These are phyloP conservation scores for Ammodytes dubius DNA, from an alignment of 2,113 vertebrate species.

Conservation along the genomic window DNA sequence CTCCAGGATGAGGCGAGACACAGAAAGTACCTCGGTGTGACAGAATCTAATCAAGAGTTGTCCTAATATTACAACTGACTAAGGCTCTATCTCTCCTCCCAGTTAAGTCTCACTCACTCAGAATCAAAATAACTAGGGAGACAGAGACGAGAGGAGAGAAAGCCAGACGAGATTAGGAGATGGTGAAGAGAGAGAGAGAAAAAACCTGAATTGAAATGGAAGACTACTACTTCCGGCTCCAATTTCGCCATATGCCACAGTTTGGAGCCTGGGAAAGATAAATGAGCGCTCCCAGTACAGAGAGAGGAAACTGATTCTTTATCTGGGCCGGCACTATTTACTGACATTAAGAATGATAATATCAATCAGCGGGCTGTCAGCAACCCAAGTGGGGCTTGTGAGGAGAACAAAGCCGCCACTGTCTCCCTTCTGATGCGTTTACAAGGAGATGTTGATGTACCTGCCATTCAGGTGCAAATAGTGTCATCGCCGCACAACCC, in stretches of 20 bases:
- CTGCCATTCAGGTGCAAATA: constrained; percentile 86
- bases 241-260: constrained; percentile 75
- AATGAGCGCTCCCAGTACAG: constrained; percentile 81
- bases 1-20: constrained; percentile 59
- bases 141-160: constrained; percentile 60
- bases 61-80: constrained; percentile 80
- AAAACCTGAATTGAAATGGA: constrained; percentile 63
- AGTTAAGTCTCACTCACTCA: constrained; percentile 75
- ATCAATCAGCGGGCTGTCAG: constrained; percentile 87
- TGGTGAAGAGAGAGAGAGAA: constrained; percentile 1
- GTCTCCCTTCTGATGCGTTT: constrained; percentile 82
- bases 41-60: constrained; percentile 81
- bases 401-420: constrained; percentile 86
- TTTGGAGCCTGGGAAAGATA: constrained; percentile 80
- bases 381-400: constrained; percentile 80
- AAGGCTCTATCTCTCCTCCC: constrained; percentile 72
- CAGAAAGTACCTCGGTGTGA: constrained; percentile 65
- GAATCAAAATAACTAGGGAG: constrained; percentile 71
- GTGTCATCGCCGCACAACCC: constrained; percentile 80
- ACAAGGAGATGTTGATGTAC: constrained; percentile 86
- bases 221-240: constrained; percentile 79
- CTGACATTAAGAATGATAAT: constrained; percentile 92
- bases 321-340: constrained; percentile 88
- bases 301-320: constrained; percentile 85
- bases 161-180: constrained; percentile 66